phyloP scores from a whole-genome alignment of 1,140 invertebrate species.

The Plutomurus gul region DNA sequence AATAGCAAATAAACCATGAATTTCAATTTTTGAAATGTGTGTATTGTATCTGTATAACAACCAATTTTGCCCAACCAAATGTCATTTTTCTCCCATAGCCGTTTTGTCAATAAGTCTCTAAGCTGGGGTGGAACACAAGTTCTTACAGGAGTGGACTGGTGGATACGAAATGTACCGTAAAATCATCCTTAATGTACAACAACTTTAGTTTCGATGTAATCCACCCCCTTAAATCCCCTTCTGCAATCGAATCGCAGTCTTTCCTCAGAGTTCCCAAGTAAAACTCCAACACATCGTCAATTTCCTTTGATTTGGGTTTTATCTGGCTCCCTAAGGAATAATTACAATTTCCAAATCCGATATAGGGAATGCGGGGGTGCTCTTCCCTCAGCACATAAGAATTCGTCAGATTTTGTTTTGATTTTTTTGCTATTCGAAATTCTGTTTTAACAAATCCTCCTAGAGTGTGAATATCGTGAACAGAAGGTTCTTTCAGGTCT shows the following conservation, averaged over 20 bases:
- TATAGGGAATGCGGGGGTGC: not conserved
- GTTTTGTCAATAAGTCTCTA: not conserved
- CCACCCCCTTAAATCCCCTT: conserved; percentile 32
- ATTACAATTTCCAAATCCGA: conserved; percentile 40
- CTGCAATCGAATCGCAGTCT: conserved; percentile 20
- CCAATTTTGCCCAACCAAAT: too few relatives aligned
- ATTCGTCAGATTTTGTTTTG: too few relatives aligned
- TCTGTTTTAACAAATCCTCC: not conserved
- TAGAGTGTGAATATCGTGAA: not conserved
- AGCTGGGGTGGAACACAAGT: too few relatives aligned
- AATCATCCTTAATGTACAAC: not conserved
- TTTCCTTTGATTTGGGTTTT: conserved; percentile 35
- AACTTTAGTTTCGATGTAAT: conserved; percentile 41
- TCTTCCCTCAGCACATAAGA: not conserved
- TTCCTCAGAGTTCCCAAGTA: conserved; percentile 32
- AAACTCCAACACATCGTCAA: conserved; percentile 44
- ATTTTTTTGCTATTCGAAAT: not conserved
- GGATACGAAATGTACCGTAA: conserved; percentile 20
- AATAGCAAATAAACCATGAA: too few relatives aligned
- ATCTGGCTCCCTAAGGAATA: not conserved
- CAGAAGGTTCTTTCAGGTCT: conserved; percentile 30
- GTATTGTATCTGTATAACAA: too few relatives aligned
- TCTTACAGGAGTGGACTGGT: conserved; percentile 8
- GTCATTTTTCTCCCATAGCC: not conserved
- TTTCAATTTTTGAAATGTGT: too few relatives aligned